Conservation (phyloP, 2,797 vertebrate genomes). For the Tadarida brasiliensis region DNA sequence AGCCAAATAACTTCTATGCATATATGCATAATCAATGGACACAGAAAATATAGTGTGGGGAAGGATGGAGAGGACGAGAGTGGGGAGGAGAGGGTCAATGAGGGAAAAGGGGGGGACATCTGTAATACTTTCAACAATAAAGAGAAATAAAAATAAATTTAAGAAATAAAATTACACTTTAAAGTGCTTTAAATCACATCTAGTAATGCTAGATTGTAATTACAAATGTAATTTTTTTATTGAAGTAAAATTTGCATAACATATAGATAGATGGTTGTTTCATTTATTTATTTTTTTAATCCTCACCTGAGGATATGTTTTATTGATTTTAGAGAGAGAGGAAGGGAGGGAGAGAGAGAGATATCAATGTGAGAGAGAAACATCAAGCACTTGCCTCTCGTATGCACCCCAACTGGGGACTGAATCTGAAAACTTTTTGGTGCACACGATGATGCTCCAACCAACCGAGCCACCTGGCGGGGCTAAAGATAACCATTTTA, state of each 20-base stretch:
- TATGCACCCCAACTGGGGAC: background rate
- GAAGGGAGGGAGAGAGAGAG: background rate
- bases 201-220: background rate
- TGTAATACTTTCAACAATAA: too few relatives aligned
- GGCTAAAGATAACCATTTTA: background rate
- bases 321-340: background rate
- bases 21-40: too few relatives aligned
- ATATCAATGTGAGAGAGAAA: background rate
- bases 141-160: too few relatives aligned
- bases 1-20: too few relatives aligned
- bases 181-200: slow-evolving; percentile 46
- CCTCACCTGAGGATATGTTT: background rate
- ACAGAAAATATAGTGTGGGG: too few relatives aligned
- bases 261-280: slow-evolving; percentile 24
- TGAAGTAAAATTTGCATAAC: background rate
- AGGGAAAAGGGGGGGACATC: too few relatives aligned
- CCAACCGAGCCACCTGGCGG: background rate
- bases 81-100: too few relatives aligned
- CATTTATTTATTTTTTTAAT: background rate
- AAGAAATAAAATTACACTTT: too few relatives aligned
- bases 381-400: background rate
- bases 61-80: too few relatives aligned
- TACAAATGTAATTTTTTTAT: background rate
- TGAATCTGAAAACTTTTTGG: background rate
- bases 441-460: background rate